Percentiles rank a stretch among this genome's conserved stretches.
Conservation (phyloP, 2,888 invertebrate genomes). For the Campopleginae sp. region DNA sequence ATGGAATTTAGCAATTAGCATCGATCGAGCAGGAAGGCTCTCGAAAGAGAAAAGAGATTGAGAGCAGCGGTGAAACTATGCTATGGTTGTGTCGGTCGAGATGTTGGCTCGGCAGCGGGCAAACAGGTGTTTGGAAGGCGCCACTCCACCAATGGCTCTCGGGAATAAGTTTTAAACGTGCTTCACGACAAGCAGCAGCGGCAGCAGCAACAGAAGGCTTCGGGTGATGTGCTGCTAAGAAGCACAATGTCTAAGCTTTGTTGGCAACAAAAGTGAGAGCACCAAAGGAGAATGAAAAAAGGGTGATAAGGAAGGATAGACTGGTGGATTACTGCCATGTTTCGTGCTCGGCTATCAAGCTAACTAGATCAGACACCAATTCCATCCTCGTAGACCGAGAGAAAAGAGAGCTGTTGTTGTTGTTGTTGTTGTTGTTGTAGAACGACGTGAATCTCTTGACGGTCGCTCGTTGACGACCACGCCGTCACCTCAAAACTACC, state of each 20-base stretch:
- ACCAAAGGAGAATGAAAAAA: background rate
- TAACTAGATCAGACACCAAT: slow-evolving; percentile 72
- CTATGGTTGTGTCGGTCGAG: background rate
- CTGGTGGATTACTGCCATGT: slow-evolving; percentile 14
- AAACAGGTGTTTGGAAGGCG: slow-evolving; percentile 68
- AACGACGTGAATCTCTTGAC: slow-evolving; percentile 50
- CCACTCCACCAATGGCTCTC: slow-evolving; percentile 42
- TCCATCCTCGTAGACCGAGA: slow-evolving; percentile 65
- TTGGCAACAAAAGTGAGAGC: slow-evolving; percentile 23
- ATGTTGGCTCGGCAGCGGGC: slow-evolving; percentile 42
- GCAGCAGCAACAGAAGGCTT: slow-evolving; percentile 37
- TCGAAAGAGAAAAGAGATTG: background rate
- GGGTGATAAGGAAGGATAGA: slow-evolving; percentile 13
- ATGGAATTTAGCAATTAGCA: slow-evolving; percentile 48
- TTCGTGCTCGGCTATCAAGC: slow-evolving; percentile 66
- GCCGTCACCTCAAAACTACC: slow-evolving; percentile 54
- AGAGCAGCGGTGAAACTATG: slow-evolving; percentile 15
- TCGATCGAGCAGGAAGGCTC: slow-evolving; percentile 31
- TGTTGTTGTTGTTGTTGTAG: slow-evolving; percentile 7
- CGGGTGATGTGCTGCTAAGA: slow-evolving; percentile 26
- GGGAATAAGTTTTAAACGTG: slow-evolving; percentile 63
- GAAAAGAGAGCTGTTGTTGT: slow-evolving; percentile 33
- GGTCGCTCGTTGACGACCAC: slow-evolving; percentile 52
- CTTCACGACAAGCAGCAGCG: slow-evolving; percentile 52
- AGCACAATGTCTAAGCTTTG: slow-evolving; percentile 47